Conservation (phyloP, 2,797 vertebrate genomes). For the Lepidocolaptes lacrymiger region DNA sequence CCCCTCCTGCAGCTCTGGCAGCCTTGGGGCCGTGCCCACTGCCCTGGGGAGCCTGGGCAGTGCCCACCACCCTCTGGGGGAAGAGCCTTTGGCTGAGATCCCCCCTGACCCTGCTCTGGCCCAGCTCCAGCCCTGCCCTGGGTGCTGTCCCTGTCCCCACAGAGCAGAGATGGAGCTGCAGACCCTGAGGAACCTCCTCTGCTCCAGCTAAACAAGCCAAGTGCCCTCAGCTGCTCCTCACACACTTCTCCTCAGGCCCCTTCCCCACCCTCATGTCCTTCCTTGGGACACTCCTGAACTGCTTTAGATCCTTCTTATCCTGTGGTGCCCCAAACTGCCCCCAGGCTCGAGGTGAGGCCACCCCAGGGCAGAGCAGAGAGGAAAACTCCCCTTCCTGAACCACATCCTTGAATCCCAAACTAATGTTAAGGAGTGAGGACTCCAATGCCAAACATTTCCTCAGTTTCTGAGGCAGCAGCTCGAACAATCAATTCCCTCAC, state of each 20-base stretch:
- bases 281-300: not conserved
- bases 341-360: not conserved
- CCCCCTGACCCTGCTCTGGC: not conserved
- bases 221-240: accelerated
- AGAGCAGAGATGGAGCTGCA: not conserved
- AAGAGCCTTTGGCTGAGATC: not conserved
- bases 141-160: not conserved
- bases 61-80: not conserved
- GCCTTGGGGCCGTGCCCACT: not conserved
- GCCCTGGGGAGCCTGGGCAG: not conserved
- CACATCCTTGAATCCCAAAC: accelerated
- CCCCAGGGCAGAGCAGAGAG: not conserved
- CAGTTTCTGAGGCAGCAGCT: not conserved
- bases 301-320: not conserved
- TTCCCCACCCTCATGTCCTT: not conserved
- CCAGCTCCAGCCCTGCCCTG: not conserved
- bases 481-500: not conserved
- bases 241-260: accelerated
- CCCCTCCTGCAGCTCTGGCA: not conserved
- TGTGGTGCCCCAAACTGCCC: not conserved
- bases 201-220: not conserved
- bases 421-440: too few relatives aligned
- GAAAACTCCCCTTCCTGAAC: accelerated
- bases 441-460: not conserved
- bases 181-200: too few relatives aligned